phyloP scores from a whole-genome alignment of 1,140 invertebrate species.

The Tetragonula clypearis region DNA sequence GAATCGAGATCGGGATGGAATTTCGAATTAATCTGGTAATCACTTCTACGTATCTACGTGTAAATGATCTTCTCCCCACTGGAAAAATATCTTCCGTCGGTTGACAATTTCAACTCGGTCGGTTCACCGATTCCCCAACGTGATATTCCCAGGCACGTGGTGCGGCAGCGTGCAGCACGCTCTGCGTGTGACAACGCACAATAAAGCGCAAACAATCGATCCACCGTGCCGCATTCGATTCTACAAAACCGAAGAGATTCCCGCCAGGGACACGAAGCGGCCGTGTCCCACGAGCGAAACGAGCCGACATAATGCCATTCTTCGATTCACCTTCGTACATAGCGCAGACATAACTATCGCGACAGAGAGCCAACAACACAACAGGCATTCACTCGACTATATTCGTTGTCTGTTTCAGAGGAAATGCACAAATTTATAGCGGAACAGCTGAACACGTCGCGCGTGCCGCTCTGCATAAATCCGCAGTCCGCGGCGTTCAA shows the following conservation, averaged over 20 bases:
- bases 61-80: too few relatives aligned
- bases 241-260: neutral
- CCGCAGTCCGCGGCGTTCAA: slow-evolving; percentile 99
- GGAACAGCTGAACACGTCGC: slow-evolving; percentile 95
- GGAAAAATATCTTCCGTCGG: too few relatives aligned
- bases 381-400: neutral
- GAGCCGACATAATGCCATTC: neutral
- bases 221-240: neutral
- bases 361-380: too few relatives aligned
- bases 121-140: neutral
- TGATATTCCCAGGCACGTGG: neutral
- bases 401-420: slow-evolving; percentile 86
- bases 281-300: neutral
- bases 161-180: neutral
- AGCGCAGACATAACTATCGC: neutral
- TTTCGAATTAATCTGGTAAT: too few relatives aligned
- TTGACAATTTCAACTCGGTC: neutral
- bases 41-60: too few relatives aligned
- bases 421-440: slow-evolving; percentile 99
- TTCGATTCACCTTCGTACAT: neutral
- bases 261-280: too few relatives aligned
- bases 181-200: neutral
- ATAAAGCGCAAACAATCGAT: neutral
- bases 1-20: too few relatives aligned
- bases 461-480: slow-evolving; percentile 99